These are phyloP conservation scores for Maniola hyperantus DNA, from an alignment of 2,888 invertebrate genomes.

Conservation along the genomic window DNA sequence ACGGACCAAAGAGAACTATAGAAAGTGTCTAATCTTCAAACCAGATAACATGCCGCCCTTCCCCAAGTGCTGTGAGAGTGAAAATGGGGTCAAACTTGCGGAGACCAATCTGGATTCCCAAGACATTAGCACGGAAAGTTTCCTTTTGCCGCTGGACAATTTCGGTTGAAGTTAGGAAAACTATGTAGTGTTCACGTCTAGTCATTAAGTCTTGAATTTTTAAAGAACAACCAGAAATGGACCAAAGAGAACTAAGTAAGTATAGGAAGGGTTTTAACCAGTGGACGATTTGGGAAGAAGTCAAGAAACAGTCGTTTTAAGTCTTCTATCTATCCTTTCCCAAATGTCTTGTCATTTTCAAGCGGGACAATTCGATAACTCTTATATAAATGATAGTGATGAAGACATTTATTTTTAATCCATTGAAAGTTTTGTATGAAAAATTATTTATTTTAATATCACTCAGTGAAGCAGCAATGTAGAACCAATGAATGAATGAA, in stretches of 20 bases:
- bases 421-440: no score
- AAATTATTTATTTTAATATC: no score
- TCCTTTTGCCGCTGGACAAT: conserved; percentile 55
- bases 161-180: conserved; percentile 39
- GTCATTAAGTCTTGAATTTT: not conserved
- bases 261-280: no score
- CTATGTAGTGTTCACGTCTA: not conserved
- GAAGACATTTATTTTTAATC: no score
- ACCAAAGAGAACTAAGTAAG: conserved; percentile 68
- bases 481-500: no score
- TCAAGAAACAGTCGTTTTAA: no score
- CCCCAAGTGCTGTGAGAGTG: conserved; percentile 71
- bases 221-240: conserved; percentile 61
- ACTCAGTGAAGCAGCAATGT: no score
- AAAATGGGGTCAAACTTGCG: conserved; percentile 54
- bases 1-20: conserved; percentile 65
- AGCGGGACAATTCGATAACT: no score
- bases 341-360: no score
- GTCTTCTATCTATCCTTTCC: no score
- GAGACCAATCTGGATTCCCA: conserved; percentile 54
- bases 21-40: conserved; percentile 58
- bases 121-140: conserved; percentile 66
- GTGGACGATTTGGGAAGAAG: no score
- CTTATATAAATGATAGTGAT: no score
- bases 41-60: conserved; percentile 63